Percentiles rank a stretch among this genome's conserved stretches.
phyloP scores from a whole-genome alignment of 2,888 invertebrate species.

The Melinopterus prodromus region DNA sequence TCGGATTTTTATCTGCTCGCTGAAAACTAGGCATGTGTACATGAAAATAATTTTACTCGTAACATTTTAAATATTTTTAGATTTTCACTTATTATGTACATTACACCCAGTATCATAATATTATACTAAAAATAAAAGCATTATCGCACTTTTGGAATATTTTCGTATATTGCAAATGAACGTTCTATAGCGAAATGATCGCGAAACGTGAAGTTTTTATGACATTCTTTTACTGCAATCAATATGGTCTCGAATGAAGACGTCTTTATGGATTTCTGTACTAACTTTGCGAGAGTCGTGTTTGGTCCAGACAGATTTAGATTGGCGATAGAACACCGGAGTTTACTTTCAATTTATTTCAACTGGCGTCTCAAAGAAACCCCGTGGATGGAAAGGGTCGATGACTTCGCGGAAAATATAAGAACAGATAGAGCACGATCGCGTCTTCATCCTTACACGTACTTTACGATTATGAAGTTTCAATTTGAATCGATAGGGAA shows the following conservation, averaged over 20 bases:
- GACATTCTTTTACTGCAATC: background rate
- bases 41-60: no score
- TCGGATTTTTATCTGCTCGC: background rate
- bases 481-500: background rate
- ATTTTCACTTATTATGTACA: no score
- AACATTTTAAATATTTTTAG: no score
- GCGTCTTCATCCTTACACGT: background rate
- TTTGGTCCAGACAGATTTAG: background rate
- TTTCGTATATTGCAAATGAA: no score
- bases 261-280: background rate
- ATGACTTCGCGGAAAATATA: background rate
- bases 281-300: background rate
- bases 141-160: no score
- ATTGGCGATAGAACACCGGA: background rate
- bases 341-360: constrained; percentile 4
- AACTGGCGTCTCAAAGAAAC: background rate
- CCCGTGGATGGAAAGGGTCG: background rate
- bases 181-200: no score
- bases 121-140: no score
- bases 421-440: background rate
- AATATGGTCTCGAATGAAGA: background rate
- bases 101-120: no score
- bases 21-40: background rate
- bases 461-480: constrained; percentile 4
- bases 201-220: background rate